Evolutionary conservation across 1,140 invertebrate genomes (phyloP).

Genomic region (Drosophila serrata): DNA sequence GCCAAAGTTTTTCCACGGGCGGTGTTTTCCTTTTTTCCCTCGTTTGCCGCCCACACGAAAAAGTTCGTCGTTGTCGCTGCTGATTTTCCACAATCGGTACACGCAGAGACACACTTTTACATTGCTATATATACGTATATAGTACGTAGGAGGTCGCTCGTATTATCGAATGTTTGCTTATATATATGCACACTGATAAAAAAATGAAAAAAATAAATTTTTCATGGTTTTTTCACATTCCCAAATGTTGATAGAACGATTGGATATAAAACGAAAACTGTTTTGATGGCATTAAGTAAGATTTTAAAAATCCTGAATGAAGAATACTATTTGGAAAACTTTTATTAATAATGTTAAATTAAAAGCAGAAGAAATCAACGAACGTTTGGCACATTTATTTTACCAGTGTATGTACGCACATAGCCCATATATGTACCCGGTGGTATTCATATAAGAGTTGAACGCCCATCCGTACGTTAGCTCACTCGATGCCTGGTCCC

Average conservation of each 20-base stretch:
- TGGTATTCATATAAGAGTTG: constrained; percentile 67
- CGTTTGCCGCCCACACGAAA: constrained; percentile 65
- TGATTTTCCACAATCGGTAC: constrained; percentile 41
- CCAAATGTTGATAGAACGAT: too few relatives aligned
- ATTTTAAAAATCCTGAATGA: too few relatives aligned
- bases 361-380: too few relatives aligned
- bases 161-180: constrained; percentile 35
- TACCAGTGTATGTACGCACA: not conserved
- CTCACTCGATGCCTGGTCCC: constrained; percentile 24
- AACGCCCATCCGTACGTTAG: constrained; percentile 64
- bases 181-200: constrained; percentile 6
- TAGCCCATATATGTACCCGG: constrained; percentile 53
- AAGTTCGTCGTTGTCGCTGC: constrained; percentile 67
- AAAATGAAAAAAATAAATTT: not conserved
- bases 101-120: constrained; percentile 46
- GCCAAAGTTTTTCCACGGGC: constrained; percentile 72
- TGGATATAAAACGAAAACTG: too few relatives aligned
- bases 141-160: not conserved
- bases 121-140: constrained; percentile 36
- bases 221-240: not conserved
- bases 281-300: too few relatives aligned
- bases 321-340: too few relatives aligned
- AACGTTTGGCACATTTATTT: too few relatives aligned
- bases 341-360: too few relatives aligned
- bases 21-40: constrained; percentile 62